Conservation (phyloP, 2,888 invertebrate genomes). For the Spodoptera picta region DNA sequence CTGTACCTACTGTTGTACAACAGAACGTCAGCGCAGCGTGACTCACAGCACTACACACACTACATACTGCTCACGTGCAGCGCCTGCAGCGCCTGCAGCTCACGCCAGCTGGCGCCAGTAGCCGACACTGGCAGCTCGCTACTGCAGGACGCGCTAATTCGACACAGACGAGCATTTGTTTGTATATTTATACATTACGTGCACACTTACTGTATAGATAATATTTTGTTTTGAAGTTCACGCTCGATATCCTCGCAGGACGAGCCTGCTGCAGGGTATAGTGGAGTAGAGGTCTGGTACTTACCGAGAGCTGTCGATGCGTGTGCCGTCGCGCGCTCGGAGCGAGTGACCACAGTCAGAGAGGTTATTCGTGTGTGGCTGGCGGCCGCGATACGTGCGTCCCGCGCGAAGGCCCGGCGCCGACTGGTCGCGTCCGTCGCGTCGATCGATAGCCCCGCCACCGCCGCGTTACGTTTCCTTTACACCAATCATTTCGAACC, state of each 20-base stretch:
- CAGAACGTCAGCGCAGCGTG: conserved; percentile 38
- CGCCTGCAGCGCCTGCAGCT: conserved; percentile 12
- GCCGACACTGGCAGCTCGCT: too few species aligned
- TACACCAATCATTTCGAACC: conserved; percentile 61
- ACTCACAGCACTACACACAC: conserved; percentile 37
- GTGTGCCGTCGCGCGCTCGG: conserved; percentile 31
- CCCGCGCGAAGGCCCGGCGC: conserved; percentile 80
- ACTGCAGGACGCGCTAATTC: too few species aligned
- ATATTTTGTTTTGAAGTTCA: conserved; percentile 13
- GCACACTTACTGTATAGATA: conserved; percentile 12
- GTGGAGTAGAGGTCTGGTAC: conserved; percentile 24
- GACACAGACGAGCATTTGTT: not conserved
- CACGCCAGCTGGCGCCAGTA: too few species aligned
- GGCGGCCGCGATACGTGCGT: conserved; percentile 65
- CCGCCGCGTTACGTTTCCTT: conserved; percentile 79
- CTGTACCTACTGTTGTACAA: conserved; percentile 34
- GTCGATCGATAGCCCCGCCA: conserved; percentile 84
- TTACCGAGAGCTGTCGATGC: conserved; percentile 50
- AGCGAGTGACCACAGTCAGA: conserved; percentile 52
- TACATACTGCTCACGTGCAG: conserved; percentile 46
- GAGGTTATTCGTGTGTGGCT: conserved; percentile 54
- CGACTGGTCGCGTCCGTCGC: conserved; percentile 83
- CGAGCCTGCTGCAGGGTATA: not conserved
- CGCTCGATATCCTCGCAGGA: not conserved
- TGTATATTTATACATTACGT: conserved; percentile 23